A percentile compares a stretch with the other conserved stretches of the same genome.
Conservation (phyloP, 2,113 vertebrate species). For the Puffinus mauretanicus region DNA sequence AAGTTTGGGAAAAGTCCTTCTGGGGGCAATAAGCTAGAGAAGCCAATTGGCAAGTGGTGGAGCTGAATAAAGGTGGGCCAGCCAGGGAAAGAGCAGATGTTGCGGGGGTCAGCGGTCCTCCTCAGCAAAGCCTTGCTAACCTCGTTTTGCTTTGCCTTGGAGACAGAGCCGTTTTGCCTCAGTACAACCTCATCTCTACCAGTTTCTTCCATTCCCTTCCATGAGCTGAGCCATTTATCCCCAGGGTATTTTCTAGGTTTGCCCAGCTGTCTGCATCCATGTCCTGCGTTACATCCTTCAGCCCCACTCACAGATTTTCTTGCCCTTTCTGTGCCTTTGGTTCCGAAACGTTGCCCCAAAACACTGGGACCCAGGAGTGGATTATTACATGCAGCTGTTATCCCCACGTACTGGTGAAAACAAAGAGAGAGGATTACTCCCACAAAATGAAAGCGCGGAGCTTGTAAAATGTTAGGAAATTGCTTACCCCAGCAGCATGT, state of each 20-base stretch:
- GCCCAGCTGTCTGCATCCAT: background rate
- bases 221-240: background rate
- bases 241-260: background rate
- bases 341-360: background rate
- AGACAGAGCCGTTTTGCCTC: background rate
- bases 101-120: background rate
- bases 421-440: background rate
- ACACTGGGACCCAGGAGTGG: background rate
- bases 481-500: background rate
- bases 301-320: background rate
- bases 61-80: background rate
- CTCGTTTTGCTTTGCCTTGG: background rate
- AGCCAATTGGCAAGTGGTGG: constrained; percentile 1
- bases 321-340: background rate
- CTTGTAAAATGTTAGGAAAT: background rate
- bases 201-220: background rate
- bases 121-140: background rate
- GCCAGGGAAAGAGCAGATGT: background rate
- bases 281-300: background rate
- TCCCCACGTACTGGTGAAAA: background rate
- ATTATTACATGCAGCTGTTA: constrained; percentile 13
- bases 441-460: background rate
- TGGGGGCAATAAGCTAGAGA: background rate
- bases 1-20: constrained; percentile 18
- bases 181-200: background rate